These are phyloP conservation scores for Phrixothrix hirtus DNA, from an alignment of 2,888 invertebrate species.

Conservation along the genomic window DNA sequence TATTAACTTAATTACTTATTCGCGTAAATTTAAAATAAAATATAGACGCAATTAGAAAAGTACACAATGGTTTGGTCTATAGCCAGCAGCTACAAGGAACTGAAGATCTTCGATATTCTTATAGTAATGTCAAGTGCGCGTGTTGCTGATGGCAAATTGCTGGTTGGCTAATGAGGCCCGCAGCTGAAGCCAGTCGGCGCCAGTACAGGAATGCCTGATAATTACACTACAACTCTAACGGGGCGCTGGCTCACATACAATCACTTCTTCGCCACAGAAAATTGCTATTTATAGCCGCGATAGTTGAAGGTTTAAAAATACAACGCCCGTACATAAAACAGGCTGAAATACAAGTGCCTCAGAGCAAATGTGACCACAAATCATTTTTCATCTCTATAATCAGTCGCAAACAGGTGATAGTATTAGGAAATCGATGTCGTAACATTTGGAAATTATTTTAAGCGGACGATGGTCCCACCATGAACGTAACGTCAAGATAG, in stretches of 20 bases:
- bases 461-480: neutral
- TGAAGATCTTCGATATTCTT: constrained; percentile 17
- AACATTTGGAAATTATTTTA: neutral
- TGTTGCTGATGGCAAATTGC: constrained; percentile 43
- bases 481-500: neutral
- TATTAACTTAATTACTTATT: constrained; percentile 12
- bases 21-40: constrained; percentile 14
- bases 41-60: constrained; percentile 14
- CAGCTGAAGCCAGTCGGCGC: constrained; percentile 45
- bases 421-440: constrained; percentile 8
- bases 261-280: constrained; percentile 29
- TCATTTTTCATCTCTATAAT: constrained; percentile 11
- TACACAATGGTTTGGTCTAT: constrained; percentile 22
- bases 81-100: constrained; percentile 20
- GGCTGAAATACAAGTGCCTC: constrained; percentile 17
- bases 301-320: constrained; percentile 18
- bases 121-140: constrained; percentile 33
- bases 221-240: constrained; percentile 38
- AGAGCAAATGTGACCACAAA: constrained; percentile 7
- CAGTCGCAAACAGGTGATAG: constrained; percentile 10
- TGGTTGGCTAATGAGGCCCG: constrained; percentile 44
- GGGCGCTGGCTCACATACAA: constrained; percentile 31
- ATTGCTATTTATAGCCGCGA: constrained; percentile 30
- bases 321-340: constrained; percentile 24
- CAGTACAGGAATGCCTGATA: constrained; percentile 42